These are phyloP conservation scores for Dolichopus griseipennis DNA, from an alignment of 2,888 invertebrate species.

Conservation along the genomic window DNA sequence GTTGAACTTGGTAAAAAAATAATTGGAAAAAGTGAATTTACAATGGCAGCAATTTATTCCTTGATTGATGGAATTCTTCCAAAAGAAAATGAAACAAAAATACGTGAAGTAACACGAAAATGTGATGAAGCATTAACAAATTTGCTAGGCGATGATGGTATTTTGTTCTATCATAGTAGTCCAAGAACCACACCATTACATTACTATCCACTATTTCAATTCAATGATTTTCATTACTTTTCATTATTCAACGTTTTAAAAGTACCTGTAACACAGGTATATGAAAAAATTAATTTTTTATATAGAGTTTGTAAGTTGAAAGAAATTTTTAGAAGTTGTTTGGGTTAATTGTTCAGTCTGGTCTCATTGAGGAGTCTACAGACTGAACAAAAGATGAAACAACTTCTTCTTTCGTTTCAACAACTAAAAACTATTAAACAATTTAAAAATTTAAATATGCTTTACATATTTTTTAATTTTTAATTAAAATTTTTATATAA, in stretches of 20 bases:
- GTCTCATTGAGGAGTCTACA: too few species aligned
- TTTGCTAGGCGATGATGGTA: conserved; percentile 65
- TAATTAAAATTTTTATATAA: conserved; percentile 5
- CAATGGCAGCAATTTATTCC: conserved; percentile 58
- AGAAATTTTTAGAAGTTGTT: too few species aligned
- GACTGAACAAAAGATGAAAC: too few species aligned
- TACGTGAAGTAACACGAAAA: conserved; percentile 49
- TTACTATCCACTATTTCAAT: conserved; percentile 63
- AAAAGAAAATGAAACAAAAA: conserved; percentile 55
- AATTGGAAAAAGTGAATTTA: conserved; percentile 54
- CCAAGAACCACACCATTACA: conserved; percentile 76
- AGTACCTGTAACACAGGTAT: conserved; percentile 74
- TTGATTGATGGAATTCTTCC: conserved; percentile 59
- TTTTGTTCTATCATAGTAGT: conserved; percentile 73
- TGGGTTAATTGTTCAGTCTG: too few species aligned
- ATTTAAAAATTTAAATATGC: too few species aligned
- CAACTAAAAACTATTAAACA: too few species aligned
- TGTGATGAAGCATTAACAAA: conserved; percentile 54
- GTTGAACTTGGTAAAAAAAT: conserved; percentile 54
- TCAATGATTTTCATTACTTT: conserved; percentile 79
- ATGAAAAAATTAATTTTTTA: not conserved
- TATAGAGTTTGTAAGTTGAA: too few species aligned
- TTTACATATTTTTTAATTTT: too few species aligned
- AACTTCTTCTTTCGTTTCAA: too few species aligned
- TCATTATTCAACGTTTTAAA: conserved; percentile 75